Evolutionary conservation across 1,140 invertebrate genomes (phyloP), one percentile per base, ranked within the genome.

Genomic region (Aradophagus sp.): DNA sequence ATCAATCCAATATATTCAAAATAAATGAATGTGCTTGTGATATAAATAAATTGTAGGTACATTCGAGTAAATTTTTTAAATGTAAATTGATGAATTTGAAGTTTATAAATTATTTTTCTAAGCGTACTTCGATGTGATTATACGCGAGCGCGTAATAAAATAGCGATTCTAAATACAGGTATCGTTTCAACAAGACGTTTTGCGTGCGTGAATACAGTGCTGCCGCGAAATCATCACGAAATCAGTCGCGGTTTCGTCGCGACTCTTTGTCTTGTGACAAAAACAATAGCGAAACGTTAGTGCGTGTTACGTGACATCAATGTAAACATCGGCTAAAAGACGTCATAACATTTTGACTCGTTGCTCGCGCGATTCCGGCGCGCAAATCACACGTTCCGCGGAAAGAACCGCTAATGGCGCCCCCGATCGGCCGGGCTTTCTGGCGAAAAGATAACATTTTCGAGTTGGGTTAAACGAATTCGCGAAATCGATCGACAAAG

Each of bases 241-340:
- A 55, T 42, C 19, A 15, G 27, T 34, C 16, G n/a, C 12, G 10
- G 11, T n/a, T 52, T 36, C 16, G 15, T 15, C 34, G 3, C 7
- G 23, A 7, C 23, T 39, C 27, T 53, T 44, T 56, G 39, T 56
- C 31, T 16, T 5, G 31, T 23, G 4, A 8, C 19, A 3, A 45
- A 17, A 45, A 38, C 13, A 31, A 59, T 31, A 14, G 2, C 7
- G 27, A 52, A 39, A 41, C 19, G 19, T 19, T 38, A 42, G 38
- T 41, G 42, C 31, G 41, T 50, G 12, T 53, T 56, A 66, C 62
- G 62, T 66, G 62, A 66, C 62, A 66, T 58, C 62, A 56, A 11
- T 66, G 35, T 58, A 41, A 58, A 66, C 52, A 66, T 11, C 19
- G 13, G 14, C 14, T 15, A 29, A 45, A 41, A 58, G 19, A 44